Evolutionary conservation across 2,113 vertebrate species (phyloP), one percentile per base, ranked within the genome.

Genomic region (Hippocampus abdominalis): DNA sequence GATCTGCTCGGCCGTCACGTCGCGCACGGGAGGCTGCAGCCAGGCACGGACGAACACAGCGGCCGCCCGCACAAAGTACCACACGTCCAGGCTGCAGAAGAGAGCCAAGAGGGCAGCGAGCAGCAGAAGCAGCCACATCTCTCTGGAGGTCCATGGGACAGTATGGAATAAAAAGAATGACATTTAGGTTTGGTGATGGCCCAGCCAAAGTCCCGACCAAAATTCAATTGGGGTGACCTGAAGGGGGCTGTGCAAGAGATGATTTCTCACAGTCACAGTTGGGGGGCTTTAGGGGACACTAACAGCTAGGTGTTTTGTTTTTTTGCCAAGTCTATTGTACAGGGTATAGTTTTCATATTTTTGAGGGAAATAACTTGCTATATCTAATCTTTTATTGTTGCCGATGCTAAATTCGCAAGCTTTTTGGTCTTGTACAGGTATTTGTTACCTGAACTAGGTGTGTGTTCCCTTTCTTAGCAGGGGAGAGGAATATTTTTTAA

Each of bases 1-100:
- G 16, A 82, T 62, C 81, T 95, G 94, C 86, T 95, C 94, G 0
- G 86, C 92, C 16, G 94, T 92, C 54, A 95, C 65, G 64, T 96
- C 95, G 64, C 87, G 83, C 16, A 94, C 77, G 0, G 90, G 86
- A 13, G 93, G 88, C 80, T 92, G 93, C 65, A 94, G 88, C 81
- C 90, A 91, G 64, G 94, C 93, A 6, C 77, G 78, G 20, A 92
- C 44, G 10, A 94, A 32, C 10, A 89, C 87, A 1, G 48, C 57
- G 0, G 80, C 87, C 0, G 54, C 78, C 3, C 92, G 88, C 23
- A 93, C 73, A 71, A 94, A 92, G 81, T 94, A 89, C 91, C 91
- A 94, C 57, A 94, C 94, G 53, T 96, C 95, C 82, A 95, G 77
- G 29, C 71, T 25, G 76, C 87, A 79, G 36, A 94, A 93, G 53